phyloP scores from a whole-genome alignment of 2,113 vertebrate species.

The Bos indicus region DNA sequence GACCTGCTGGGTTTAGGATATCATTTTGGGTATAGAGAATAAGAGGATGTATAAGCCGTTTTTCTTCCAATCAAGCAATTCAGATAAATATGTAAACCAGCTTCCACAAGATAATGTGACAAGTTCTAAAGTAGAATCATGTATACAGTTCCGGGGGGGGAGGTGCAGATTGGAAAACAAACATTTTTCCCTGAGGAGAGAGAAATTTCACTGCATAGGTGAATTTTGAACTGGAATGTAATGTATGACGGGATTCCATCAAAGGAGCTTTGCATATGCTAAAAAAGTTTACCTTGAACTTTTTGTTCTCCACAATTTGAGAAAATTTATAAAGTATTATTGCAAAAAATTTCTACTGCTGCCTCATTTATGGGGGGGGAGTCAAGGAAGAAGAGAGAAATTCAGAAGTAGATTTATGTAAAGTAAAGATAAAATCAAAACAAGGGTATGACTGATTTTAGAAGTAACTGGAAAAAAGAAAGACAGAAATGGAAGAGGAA shows the following conservation, averaged over 20 bases:
- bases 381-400: neutral
- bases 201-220: neutral
- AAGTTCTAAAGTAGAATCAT: neutral
- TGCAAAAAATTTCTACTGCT: neutral
- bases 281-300: neutral
- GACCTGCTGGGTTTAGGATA: neutral
- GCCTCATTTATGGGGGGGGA: rapidly evolving
- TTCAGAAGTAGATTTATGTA: neutral
- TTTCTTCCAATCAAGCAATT: neutral
- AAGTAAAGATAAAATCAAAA: neutral
- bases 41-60: neutral
- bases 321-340: neutral
- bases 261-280: neutral
- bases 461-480: neutral
- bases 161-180: neutral
- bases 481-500: neutral
- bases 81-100: neutral
- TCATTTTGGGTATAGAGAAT: neutral
- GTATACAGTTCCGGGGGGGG: neutral
- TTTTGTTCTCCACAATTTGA: neutral
- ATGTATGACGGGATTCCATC: neutral
- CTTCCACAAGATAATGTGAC: neutral
- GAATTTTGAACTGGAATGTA: neutral
- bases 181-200: neutral
- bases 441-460: neutral